Evolutionary conservation across 2,113 vertebrate species (phyloP).

Genomic region (Micromys minutus): DNA sequence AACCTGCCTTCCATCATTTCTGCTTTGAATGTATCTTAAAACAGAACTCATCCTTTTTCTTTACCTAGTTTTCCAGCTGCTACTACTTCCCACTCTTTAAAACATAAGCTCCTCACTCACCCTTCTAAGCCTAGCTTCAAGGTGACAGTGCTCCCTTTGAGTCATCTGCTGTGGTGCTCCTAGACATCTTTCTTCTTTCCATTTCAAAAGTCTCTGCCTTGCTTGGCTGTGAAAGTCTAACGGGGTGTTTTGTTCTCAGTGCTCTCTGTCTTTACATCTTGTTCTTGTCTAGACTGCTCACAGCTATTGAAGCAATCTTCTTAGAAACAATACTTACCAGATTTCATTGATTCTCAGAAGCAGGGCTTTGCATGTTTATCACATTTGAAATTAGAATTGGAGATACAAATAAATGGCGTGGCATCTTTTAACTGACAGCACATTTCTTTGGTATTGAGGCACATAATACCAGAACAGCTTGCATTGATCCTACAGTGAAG

Average conservation of each 20-base stretch:
- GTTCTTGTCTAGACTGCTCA: neutral
- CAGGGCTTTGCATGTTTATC: neutral
- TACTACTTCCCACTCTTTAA: neutral
- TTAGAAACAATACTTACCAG: neutral
- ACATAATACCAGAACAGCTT: neutral
- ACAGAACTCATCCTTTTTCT: neutral
- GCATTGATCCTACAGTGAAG: neutral
- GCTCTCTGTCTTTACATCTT: neutral
- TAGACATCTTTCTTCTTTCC: neutral
- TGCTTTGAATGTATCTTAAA: neutral
- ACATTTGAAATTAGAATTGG: conserved; percentile 23
- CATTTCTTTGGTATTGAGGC: neutral
- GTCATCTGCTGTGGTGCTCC: neutral
- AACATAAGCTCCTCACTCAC: neutral
- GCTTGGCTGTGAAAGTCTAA: neutral
- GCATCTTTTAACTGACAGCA: neutral
- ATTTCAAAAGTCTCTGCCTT: neutral
- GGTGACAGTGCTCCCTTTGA: neutral
- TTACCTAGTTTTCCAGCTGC: neutral
- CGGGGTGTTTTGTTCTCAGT: neutral
- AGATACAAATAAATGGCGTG: neutral
- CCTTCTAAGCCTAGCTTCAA: neutral
- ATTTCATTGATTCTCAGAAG: conserved; percentile 23
- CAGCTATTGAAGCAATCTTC: neutral
- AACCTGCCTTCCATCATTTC: neutral